A percentile compares a stretch with the other conserved stretches of the same genome.
phyloP scores from a whole-genome alignment of 2,797 vertebrate species.

The Triplophysa bombifrons region DNA sequence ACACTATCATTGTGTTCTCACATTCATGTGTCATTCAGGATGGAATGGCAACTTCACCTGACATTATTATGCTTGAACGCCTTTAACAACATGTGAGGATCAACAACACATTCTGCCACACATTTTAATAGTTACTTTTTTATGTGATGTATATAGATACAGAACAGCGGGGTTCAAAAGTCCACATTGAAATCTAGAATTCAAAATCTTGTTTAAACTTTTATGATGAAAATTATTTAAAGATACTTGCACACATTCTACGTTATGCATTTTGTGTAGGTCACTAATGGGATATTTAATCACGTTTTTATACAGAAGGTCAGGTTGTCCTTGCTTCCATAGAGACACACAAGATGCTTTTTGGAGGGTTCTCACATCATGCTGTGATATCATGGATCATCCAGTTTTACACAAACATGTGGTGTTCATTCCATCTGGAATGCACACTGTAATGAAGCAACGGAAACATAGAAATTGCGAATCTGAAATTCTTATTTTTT shows the following conservation, averaged over 20 bases:
- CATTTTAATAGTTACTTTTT: background rate
- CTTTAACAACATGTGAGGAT: conserved; percentile 8
- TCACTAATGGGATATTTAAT: background rate
- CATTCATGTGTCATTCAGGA: conserved; percentile 2
- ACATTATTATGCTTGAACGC: background rate
- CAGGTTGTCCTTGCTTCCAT: background rate
- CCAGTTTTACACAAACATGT: background rate
- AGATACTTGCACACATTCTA: background rate
- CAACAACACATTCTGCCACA: background rate
- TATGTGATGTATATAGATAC: background rate
- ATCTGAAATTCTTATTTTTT: background rate
- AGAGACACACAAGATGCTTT: background rate
- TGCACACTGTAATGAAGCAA: background rate
- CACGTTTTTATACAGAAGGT: background rate
- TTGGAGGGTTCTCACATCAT: background rate
- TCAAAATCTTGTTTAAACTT: background rate
- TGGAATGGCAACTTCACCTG: background rate
- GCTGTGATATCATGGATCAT: background rate
- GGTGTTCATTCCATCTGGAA: background rate
- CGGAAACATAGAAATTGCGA: background rate
- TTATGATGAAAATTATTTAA: background rate
- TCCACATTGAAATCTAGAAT: background rate
- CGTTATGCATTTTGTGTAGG: background rate
- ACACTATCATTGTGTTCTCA: conserved; percentile 17
- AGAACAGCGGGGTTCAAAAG: background rate